Percentiles rank a stretch among this genome's conserved stretches.
Conservation (phyloP, 1,140 invertebrate genomes). For the Hycleus cichorii region DNA sequence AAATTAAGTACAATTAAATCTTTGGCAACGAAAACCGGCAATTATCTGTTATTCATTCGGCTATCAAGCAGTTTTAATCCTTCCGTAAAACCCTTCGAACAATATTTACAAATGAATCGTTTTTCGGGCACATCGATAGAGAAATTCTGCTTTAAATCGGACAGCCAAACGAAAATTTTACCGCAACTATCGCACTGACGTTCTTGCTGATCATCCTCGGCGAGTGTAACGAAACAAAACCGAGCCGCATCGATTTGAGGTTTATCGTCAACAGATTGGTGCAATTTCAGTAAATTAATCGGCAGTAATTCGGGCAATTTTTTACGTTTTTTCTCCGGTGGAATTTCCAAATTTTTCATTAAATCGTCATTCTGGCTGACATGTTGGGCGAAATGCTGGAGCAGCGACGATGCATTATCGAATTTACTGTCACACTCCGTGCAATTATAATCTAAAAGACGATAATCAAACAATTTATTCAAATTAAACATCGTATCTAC, state of each 20-base stretch:
- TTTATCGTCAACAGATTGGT: constrained; percentile 7
- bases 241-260: constrained; percentile 15
- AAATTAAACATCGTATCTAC: no score
- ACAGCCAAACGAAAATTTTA: constrained; percentile 15
- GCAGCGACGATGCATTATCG: constrained; percentile 9
- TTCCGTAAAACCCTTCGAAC: no score
- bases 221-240: constrained; percentile 15
- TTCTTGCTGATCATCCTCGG: constrained; percentile 9
- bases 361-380: neutral
- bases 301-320: constrained; percentile 15
- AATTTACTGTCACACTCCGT: constrained; percentile 14
- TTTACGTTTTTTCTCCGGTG: constrained; percentile 2
- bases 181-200: constrained; percentile 15
- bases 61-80: no score
- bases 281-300: constrained; percentile 4
- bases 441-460: constrained; percentile 18
- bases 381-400: constrained; percentile 19
- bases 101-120: neutral
- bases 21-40: no score
- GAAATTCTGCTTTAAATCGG: constrained; percentile 9
- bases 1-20: no score
- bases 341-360: neutral
- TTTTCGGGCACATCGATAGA: no score
- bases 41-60: no score
- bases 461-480: neutral